Evolutionary conservation across 1,140 invertebrate species (phyloP).

Genomic region (Bombus vancouverensis): DNA sequence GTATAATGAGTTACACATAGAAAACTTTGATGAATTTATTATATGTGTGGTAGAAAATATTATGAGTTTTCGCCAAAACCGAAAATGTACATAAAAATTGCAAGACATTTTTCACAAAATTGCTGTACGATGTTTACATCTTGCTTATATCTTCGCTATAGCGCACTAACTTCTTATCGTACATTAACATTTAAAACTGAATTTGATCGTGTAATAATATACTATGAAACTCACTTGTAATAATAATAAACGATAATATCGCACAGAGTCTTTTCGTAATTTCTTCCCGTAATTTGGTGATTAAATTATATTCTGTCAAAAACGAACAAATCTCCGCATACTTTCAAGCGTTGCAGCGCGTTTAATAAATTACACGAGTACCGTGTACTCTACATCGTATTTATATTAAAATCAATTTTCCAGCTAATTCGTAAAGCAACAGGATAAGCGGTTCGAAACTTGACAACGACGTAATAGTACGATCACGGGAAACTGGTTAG

Average conservation of each 20-base stretch:
- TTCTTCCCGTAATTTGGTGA: not conserved
- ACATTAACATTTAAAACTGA: not conserved
- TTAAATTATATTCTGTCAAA: not conserved
- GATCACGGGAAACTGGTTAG: not conserved
- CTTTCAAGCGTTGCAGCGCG: not conserved
- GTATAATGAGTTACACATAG: too few relatives aligned
- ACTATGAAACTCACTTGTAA: not conserved
- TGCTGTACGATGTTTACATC: too few relatives aligned
- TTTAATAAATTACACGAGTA: not conserved
- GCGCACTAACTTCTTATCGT: not conserved
- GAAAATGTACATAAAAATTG: too few relatives aligned
- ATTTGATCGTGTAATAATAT: not conserved
- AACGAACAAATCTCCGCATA: not conserved
- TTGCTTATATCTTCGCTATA: not conserved
- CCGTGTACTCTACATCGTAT: too few relatives aligned
- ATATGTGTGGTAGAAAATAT: too few relatives aligned
- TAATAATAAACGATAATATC: not conserved
- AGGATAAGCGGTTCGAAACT: not conserved
- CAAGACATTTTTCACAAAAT: too few relatives aligned
- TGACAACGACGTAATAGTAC: not conserved
- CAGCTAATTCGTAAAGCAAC: too few relatives aligned
- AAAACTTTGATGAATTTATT: too few relatives aligned
- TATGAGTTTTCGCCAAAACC: too few relatives aligned
- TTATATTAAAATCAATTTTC: not conserved
- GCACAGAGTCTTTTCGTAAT: not conserved